Evolutionary conservation across 2,113 vertebrate genomes (phyloP), one percentile per base, ranked within the genome.

Genomic region (Rhadina sibilatrix): DNA sequence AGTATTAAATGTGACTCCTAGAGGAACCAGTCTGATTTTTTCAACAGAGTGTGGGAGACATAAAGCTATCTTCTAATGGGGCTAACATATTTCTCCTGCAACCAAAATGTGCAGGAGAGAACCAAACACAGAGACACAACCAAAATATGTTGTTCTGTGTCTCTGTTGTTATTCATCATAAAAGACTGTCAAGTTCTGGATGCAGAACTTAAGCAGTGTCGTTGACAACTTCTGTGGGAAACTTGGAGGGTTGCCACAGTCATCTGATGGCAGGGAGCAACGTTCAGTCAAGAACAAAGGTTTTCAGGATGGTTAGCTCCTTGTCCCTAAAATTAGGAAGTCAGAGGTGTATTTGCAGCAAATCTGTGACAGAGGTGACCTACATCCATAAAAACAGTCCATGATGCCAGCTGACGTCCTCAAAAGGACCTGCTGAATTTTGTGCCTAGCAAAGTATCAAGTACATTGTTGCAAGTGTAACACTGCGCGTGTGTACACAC

Each of bases 401-500:
- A 0, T 24, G 10, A 35, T 38, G 21, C 38, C 40, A 44, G 15
- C 31, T 37, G 46, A 61, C 17, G 42, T n/a, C 40, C 68, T 77
- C 37, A n/a, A 30, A 77, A 75, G 18, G 7, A 22, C 46, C 46
- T 47, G 21, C 44, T 92, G 54, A 59, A 54, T 89, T 88, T 83
- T 27, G 12, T 86, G 38, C 46, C 66, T 25, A 59, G 46, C 42
- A 10, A 35, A 53, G 19, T 17, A 68, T 20, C 6, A 3, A 46
- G 37, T 21, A 24, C 18, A 3, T 38, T 46, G 23, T 37, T 65
- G 15, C 46, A 53, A 24, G 8, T 28, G 8, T 19, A 44, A 37
- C 11, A 23, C 20, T 44, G 38, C 33, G 20, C 1, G 0, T 11
- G 28, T 21, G 46, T 38, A 40, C 6, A 0, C 21, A 7, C 63